Evolutionary conservation across 2,888 invertebrate species (phyloP), one percentile per base, ranked within the genome.

Genomic region (Drosophila villosipedis): DNA sequence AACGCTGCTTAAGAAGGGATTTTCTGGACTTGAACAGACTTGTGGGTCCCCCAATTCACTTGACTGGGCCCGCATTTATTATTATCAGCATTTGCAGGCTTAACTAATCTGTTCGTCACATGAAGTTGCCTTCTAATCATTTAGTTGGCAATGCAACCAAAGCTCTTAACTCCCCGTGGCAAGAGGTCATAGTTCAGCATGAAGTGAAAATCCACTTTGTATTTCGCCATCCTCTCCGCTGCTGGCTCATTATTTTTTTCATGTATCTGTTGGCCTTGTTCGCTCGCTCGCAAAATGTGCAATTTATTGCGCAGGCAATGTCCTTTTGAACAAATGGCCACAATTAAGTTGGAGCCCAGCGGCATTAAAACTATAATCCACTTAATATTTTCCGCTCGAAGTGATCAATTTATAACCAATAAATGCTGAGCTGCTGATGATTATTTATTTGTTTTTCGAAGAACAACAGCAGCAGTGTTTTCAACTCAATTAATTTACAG

Each of bases 391-490:
- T 82, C 75, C 86, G 90, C 77, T 72, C 64, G 83, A 88, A 80
- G 76, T 84, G 90, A 66, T 88, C 89, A 84, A 91, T 86, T 84
- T 91, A 91, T 91, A 90, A 90, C 83, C 90, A 90, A 91, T 86
- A 91, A 84, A 89, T 73, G 88, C 82, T 71, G 73, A 76, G 90
- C 89, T 64, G 87, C 73, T 72, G 90, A 82, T 74, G 91, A 91
- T 87, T 90, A 91, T 87, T 91, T 86, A 86, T 91, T 86, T 91
- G 82, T 87, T 75, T 77, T 79, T 58, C 67, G 54, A 5, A 54
- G 65, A 54, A 64, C 61, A 71, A 65, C 53, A 78, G 58, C 61
- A 63, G 67, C 50, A 67, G 73, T 72, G 68, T 63, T 85, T 86
- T 86, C 85, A 88, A 91, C 85, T 91, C 91, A 86, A 86, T 86